Evolutionary conservation across 2,797 vertebrate genomes (phyloP).

Genomic region (Cossypha niveicapilla): DNA sequence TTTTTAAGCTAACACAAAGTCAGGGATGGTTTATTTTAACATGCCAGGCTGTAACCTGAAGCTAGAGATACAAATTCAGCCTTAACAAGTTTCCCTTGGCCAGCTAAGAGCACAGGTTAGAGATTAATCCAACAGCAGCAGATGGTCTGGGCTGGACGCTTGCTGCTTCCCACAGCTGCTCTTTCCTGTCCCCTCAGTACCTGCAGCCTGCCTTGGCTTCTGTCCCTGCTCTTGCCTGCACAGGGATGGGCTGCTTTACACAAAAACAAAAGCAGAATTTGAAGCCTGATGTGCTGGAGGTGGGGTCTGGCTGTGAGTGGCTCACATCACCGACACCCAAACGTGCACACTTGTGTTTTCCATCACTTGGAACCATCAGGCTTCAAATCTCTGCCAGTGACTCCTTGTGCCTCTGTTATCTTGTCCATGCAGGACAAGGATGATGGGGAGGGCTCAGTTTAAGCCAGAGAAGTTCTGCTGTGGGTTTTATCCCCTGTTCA

Average conservation of each 20-base stretch:
- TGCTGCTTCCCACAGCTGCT: not conserved
- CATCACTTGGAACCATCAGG: not conserved
- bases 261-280: not conserved
- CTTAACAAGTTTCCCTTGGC: not conserved
- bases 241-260: not conserved
- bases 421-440: not conserved
- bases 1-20: not conserved
- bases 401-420: not conserved
- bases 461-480: not conserved
- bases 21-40: not conserved
- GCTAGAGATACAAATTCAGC: slow-evolving; percentile 24
- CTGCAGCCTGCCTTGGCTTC: not conserved
- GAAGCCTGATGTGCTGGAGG: not conserved
- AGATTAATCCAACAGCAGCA: slow-evolving; percentile 32
- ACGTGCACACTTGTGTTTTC: fast-evolving
- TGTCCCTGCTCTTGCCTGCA: not conserved
- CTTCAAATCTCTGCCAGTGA: not conserved
- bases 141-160: not conserved
- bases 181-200: not conserved
- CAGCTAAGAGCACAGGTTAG: slow-evolving; percentile 8
- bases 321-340: not conserved
- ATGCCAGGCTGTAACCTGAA: not conserved
- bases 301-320: not conserved
- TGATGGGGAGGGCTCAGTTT: not conserved
- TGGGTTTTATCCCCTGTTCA: not conserved